A percentile compares a stretch with the other conserved stretches of the same genome.
These are phyloP conservation scores for Drosophila lacertosa DNA, from an alignment of 1,140 invertebrate genomes.

Conservation along the genomic window DNA sequence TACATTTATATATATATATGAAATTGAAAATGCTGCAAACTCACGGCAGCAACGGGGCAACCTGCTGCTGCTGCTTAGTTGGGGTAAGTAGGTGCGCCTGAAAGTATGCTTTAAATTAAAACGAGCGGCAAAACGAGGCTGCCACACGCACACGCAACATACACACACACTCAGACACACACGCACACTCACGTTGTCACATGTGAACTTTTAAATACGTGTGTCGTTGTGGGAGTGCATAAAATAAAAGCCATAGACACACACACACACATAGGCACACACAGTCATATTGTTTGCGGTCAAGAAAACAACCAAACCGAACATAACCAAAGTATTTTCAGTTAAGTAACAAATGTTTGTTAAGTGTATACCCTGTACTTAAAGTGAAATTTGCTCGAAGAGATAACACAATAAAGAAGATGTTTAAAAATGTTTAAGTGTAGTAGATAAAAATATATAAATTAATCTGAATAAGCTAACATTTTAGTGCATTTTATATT, in stretches of 20 bases:
- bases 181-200: conserved; percentile 8
- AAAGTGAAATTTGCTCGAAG: too few species aligned
- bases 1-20: conserved; percentile 14
- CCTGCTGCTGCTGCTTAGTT: too few species aligned
- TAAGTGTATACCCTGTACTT: too few species aligned
- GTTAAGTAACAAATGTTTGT: too few species aligned
- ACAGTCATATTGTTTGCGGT: conserved; percentile 22
- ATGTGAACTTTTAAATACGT: conserved; percentile 11
- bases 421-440: too few species aligned
- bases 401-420: too few species aligned
- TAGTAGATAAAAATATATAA: too few species aligned
- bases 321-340: background rate
- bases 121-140: conserved; percentile 55
- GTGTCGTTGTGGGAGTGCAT: background rate
- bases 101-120: conserved; percentile 57
- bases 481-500: too few species aligned
- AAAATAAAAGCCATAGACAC: conserved; percentile 7
- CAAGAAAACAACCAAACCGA: background rate
- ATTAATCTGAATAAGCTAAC: too few species aligned
- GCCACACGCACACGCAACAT: conserved; percentile 39
- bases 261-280: conserved; percentile 4
- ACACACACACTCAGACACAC: conserved; percentile 12
- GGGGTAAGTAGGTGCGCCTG: conserved; percentile 22
- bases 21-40: conserved; percentile 54
- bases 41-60: conserved; percentile 2